Evolutionary conservation across 2,797 vertebrate species (phyloP).

Genomic region (Hippopotamyrus pictus): DNA sequence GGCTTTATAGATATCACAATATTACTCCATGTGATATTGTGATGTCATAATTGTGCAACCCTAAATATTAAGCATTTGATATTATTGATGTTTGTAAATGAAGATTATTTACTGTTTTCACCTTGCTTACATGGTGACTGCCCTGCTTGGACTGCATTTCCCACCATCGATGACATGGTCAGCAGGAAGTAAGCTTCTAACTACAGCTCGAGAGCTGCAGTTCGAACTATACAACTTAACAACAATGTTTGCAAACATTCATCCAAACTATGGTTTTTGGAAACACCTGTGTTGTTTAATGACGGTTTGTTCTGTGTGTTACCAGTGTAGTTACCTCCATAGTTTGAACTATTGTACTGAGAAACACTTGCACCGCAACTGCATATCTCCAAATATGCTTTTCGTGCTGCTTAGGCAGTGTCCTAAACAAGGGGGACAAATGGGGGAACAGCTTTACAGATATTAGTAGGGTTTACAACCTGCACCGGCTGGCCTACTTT

Average conservation of each 20-base stretch:
- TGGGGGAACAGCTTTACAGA: not conserved
- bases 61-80: not conserved
- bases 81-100: no score
- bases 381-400: not conserved
- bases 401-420: not conserved
- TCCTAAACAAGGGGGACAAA: not conserved
- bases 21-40: not conserved
- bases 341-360: not conserved
- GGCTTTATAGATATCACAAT: not conserved
- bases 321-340: not conserved
- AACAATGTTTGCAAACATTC: not conserved
- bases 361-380: not conserved
- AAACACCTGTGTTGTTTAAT: not conserved
- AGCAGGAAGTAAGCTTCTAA: not conserved
- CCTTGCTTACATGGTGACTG: not conserved
- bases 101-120: not conserved
- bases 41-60: not conserved
- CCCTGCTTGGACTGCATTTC: not conserved
- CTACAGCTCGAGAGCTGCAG: not conserved
- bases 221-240: not conserved
- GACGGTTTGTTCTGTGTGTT: not conserved
- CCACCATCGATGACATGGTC: not conserved
- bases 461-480: slow-evolving; percentile 11
- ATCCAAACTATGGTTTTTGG: not conserved
- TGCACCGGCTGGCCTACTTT: not conserved